phyloP scores from a whole-genome alignment of 2,797 vertebrate genomes.

The Pseudocheirus occidentalis region DNA sequence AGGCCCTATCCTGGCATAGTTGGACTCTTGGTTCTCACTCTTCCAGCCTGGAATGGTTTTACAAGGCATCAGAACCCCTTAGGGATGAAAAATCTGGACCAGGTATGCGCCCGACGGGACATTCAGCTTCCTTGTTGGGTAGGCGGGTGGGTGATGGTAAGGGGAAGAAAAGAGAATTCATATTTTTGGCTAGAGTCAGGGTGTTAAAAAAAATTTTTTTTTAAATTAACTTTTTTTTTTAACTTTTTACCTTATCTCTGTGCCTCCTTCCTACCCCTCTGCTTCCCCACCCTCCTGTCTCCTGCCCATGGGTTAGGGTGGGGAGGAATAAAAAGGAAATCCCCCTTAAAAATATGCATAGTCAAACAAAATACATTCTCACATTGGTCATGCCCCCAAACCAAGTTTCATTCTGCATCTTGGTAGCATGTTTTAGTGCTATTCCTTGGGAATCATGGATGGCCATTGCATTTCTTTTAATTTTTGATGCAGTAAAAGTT shows the following conservation, averaged over 20 bases:
- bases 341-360: background rate
- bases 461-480: background rate
- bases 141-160: background rate
- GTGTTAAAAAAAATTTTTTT: background rate
- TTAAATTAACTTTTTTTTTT: no score
- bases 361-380: background rate
- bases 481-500: background rate
- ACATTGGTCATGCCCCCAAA: background rate
- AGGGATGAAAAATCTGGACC: constrained; percentile 3
- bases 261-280: background rate
- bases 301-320: background rate
- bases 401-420: background rate
- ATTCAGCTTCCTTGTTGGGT: background rate
- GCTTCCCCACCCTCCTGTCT: no score
- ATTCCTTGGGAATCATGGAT: background rate
- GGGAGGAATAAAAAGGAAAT: background rate
- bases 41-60: background rate
- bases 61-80: constrained; percentile 9
- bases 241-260: background rate
- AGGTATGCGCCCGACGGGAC: background rate
- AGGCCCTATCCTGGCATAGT: background rate
- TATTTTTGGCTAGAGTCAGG: background rate
- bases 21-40: background rate
- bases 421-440: background rate
- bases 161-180: background rate